Evolutionary conservation across 2,888 invertebrate genomes (phyloP).

Genomic region (Eilema caniola): DNA sequence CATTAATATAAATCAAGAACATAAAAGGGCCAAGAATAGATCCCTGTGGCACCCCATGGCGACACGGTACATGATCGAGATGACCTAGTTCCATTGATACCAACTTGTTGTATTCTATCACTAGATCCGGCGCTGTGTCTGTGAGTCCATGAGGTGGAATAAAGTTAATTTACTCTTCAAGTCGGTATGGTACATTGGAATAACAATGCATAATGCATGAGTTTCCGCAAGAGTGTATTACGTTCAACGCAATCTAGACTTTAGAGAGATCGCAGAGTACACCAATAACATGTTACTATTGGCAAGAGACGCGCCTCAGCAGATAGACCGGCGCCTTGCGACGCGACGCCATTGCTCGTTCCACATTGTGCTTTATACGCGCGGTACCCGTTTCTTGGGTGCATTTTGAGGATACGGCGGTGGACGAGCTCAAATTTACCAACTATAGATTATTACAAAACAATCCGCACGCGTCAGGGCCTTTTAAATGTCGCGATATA

Average conservation of each 20-base stretch:
- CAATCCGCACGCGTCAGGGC: too few species aligned
- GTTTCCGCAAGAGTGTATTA: not conserved
- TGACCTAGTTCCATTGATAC: not conserved
- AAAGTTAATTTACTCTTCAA: not conserved
- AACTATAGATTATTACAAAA: too few species aligned
- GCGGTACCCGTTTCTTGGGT: too few species aligned
- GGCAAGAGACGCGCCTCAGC: not conserved
- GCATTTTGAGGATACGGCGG: too few species aligned
- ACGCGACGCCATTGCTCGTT: too few species aligned
- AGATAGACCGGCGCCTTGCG: not conserved
- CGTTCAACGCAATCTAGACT: constrained; percentile 12
- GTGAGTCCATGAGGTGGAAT: not conserved
- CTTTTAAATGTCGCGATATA: too few species aligned
- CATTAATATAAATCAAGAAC: not conserved
- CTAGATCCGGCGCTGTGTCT: not conserved
- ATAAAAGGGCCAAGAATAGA: not conserved
- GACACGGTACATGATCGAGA: not conserved
- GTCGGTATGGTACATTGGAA: not conserved
- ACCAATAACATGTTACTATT: not conserved
- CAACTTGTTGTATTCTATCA: not conserved
- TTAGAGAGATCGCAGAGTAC: not conserved
- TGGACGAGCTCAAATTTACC: too few species aligned
- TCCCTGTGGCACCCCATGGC: not conserved
- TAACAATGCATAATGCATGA: not conserved
- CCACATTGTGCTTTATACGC: too few species aligned